Percentiles rank a stretch among this genome's conserved stretches.
These are phyloP conservation scores for Dysdera silvatica DNA, from an alignment of 1,140 invertebrate species.

Conservation along the genomic window DNA sequence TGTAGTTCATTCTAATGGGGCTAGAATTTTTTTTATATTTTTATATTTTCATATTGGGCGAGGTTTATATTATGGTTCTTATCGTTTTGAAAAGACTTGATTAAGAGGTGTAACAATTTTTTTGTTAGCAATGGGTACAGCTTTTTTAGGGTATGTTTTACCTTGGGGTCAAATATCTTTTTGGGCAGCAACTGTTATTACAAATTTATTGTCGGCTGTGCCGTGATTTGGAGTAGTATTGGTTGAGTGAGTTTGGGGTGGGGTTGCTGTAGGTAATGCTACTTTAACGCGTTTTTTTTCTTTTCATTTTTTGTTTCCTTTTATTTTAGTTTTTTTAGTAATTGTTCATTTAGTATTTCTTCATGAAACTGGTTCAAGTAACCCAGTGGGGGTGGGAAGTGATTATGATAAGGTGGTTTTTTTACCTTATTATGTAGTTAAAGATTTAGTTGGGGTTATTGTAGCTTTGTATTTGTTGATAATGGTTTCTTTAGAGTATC, in stretches of 20 bases:
- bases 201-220: conserved; percentile 58
- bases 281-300: conserved; percentile 62
- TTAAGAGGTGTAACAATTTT: conserved; percentile 50
- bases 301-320: conserved; percentile 60
- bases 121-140: conserved; percentile 54
- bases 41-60: conserved; percentile 40
- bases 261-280: conserved; percentile 57
- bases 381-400: too few relatives aligned
- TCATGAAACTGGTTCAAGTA: too few relatives aligned
- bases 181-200: conserved; percentile 63
- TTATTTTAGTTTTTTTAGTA: too few relatives aligned
- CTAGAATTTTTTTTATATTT: conserved; percentile 41
- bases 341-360: too few relatives aligned
- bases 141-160: conserved; percentile 60
- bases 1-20: conserved; percentile 49
- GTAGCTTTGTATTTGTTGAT: too few relatives aligned
- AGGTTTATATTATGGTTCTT: conserved; percentile 38
- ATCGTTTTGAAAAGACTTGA: conserved; percentile 4
- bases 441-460: too few relatives aligned
- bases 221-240: conserved; percentile 53
- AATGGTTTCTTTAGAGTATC: conserved; percentile 35
- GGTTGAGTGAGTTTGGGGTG: conserved; percentile 59
- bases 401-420: too few relatives aligned
- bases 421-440: too few relatives aligned
- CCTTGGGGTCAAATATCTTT: conserved; percentile 64